Percentiles rank a stretch among this genome's conserved stretches.
These are phyloP conservation scores for Pocillopora grandis DNA, from an alignment of 92 coral and sea anemone genomes.

Conservation along the genomic window DNA sequence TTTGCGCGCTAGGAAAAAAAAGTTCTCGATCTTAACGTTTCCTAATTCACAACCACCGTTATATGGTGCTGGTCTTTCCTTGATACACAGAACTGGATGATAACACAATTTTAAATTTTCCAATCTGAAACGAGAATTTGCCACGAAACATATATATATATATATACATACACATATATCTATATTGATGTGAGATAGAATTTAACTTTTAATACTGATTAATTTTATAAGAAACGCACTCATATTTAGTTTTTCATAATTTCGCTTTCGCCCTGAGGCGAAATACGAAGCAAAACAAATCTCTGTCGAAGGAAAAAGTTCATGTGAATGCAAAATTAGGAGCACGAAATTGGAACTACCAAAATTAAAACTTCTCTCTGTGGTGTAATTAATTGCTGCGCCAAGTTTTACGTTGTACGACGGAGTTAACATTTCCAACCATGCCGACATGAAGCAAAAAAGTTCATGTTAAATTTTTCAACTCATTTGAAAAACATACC, in stretches of 20 bases:
- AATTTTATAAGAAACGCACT: not conserved
- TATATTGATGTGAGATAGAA: not conserved
- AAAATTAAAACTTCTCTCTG: not conserved
- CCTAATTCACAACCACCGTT: slow-evolving; percentile 11
- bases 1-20: slow-evolving; percentile 2
- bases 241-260: not conserved
- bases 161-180: not conserved
- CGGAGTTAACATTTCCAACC: not conserved
- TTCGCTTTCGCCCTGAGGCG: slow-evolving; percentile 16
- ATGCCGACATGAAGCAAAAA: not conserved
- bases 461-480: too few species aligned
- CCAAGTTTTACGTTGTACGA: not conserved
- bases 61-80: not conserved
- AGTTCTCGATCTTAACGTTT: not conserved
- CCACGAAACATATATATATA: too few species aligned
- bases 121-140: not conserved
- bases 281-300: slow-evolving; percentile 11
- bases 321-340: slow-evolving; percentile 9
- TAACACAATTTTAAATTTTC: not conserved
- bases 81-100: not conserved
- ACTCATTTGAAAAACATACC: slow-evolving; percentile 9
- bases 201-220: not conserved
- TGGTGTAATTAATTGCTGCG: slow-evolving; percentile 10
- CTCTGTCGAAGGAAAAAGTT: not conserved
- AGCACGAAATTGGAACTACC: slow-evolving; percentile 12